phyloP scores from a whole-genome alignment of 2,888 invertebrate genomes.

The Caenorhabditis virilis region DNA sequence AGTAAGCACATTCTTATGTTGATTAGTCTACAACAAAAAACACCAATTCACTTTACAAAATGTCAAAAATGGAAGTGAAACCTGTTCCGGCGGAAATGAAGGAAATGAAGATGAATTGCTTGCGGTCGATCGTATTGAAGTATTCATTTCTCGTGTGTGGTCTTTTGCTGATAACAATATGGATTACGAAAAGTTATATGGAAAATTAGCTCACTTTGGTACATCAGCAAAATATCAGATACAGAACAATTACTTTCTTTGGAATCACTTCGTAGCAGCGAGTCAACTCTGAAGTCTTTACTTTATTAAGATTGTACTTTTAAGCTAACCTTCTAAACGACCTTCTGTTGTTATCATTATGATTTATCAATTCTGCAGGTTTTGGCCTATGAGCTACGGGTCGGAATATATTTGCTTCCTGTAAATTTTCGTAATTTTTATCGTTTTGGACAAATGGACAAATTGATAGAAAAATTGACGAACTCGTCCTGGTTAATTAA shows the following conservation, averaged over 20 bases:
- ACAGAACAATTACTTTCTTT: constrained; percentile 33
- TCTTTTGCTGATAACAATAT: constrained; percentile 24
- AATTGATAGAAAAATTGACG: too few species aligned
- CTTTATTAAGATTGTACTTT: background rate
- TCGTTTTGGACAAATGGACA: too few species aligned
- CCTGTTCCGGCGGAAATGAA: constrained; percentile 33
- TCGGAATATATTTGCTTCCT: constrained; percentile 23
- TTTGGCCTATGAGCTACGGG: constrained; percentile 32
- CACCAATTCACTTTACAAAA: background rate
- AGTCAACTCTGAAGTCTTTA: constrained; percentile 22
- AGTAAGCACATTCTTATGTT: constrained; percentile 24
- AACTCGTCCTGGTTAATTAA: too few species aligned
- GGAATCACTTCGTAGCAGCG: constrained; percentile 25
- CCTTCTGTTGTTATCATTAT: constrained; percentile 22
- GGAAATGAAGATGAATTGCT: constrained; percentile 35
- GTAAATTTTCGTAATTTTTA: too few species aligned
- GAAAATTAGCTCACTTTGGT: constrained; percentile 21
- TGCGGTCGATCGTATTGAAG: constrained; percentile 32
- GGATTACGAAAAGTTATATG: constrained; percentile 12
- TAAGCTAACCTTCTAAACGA: constrained; percentile 24
- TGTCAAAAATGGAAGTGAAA: constrained; percentile 12
- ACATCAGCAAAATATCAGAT: constrained; percentile 37
- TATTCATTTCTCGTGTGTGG: constrained; percentile 30
- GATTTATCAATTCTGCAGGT: constrained; percentile 25
- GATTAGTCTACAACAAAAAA: constrained; percentile 24